Evolutionary conservation across 2,888 invertebrate species (phyloP), one percentile per base, ranked within the genome.

Genomic region (Agrotis clavis): DNA sequence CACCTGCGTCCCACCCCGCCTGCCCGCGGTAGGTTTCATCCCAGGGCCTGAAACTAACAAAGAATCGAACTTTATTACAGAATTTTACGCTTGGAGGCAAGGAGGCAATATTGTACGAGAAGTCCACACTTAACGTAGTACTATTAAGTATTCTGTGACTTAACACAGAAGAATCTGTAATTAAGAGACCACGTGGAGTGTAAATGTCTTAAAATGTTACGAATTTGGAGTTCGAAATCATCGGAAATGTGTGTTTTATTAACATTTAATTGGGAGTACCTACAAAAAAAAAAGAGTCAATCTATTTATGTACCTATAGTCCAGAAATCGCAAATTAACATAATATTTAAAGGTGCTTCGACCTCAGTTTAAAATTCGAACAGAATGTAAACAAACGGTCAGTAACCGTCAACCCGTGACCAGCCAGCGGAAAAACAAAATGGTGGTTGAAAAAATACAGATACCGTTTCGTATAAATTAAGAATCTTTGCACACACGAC

Each of bases 1-100:
- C 97, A 50, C 97, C 96, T 53, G 96, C 97, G 89, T 97, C 97
- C 94, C 97, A 97, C 11, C 97, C 97, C 1, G 97, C 96, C 84
- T 97, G 96, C 2, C 97, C 97, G 59, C 97, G 97, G 83, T 96
- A 97, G 13, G 97, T 96, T 88, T 97, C 97, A 86, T 97, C 97
- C 95, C 96, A 97, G 0, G 97, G 97, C 69, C 97, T 95, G 94
- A 96, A 96, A 94, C 96, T 96, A 78, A 78, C 45, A 81, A 66
- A 72, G 47, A 65, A 65, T 60, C 68, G 66, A 83, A 68, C 67
- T 71, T 85, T 70, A 68, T 85, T 57, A 61, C 14, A 14, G n/a
- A 47, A 47, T 19, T 16, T 16, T 30, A n/a, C n/a, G 13, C 53
- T 18, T 48, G 14, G 1, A 7, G 11, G 13, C 30, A 35, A 57